These are phyloP conservation scores for Perca schrenkii DNA, from an alignment of 2,113 vertebrate genomes.

Conservation along the genomic window DNA sequence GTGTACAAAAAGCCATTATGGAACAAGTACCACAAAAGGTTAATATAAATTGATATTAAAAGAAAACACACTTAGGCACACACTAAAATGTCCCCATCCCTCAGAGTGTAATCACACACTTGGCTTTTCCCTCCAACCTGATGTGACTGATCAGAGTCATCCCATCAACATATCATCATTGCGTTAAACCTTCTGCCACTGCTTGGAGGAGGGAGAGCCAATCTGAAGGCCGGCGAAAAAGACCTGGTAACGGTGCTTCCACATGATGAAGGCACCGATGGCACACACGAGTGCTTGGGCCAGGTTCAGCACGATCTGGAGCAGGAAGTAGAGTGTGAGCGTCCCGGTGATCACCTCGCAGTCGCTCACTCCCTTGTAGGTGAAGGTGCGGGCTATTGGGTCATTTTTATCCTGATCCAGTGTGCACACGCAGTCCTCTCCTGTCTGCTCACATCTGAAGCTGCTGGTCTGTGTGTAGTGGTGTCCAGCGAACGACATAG, in stretches of 20 bases:
- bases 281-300: conserved; percentile 88
- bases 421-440: conserved; percentile 86
- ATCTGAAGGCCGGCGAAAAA: conserved; percentile 91
- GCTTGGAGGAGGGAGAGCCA: conserved; percentile 72
- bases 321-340: conserved; percentile 88
- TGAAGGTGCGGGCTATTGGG: conserved; percentile 90
- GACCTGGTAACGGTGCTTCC: conserved; percentile 97
- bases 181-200: conserved; percentile 86
- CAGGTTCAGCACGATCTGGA: conserved; percentile 93
- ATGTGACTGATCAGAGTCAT: conserved; percentile 21
- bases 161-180: background rate
- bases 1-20: conserved; percentile 65
- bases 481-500: conserved; percentile 89
- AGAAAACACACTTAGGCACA: conserved; percentile 46
- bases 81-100: conserved; percentile 16
- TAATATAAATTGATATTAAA: conserved; percentile 23
- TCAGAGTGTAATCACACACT: background rate
- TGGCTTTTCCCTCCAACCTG: conserved; percentile 3
- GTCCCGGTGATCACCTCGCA: conserved; percentile 85
- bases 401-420: conserved; percentile 86
- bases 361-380: conserved; percentile 85
- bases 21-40: conserved; percentile 49
- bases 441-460: conserved; percentile 81
- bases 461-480: conserved; percentile 86
- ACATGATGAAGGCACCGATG: conserved; percentile 91